A percentile compares a stretch with the other conserved stretches of the same genome.
Conservation (phyloP, 1,140 invertebrate species). For the Meloidogyne floridensis region DNA sequence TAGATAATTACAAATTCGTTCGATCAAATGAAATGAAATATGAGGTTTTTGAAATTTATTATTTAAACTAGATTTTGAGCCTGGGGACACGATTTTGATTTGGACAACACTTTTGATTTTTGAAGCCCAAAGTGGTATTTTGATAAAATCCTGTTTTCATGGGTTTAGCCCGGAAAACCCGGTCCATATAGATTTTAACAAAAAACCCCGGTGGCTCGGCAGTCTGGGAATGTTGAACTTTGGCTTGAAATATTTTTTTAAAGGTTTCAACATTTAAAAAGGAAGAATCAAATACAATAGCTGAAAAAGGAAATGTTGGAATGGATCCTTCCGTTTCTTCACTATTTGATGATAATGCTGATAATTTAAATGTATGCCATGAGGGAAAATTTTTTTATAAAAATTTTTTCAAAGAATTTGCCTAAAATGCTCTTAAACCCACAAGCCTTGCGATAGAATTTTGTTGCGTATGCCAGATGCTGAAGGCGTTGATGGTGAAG, state of each 20-base stretch:
- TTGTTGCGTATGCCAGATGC: conserved; percentile 42
- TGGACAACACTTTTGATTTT: too few relatives aligned
- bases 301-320: not conserved
- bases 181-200: too few relatives aligned
- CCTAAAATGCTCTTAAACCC: conserved; percentile 45
- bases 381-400: too few relatives aligned
- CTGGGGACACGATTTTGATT: too few relatives aligned
- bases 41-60: not conserved
- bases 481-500: conserved; percentile 43
- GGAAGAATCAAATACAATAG: not conserved
- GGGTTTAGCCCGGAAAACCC: too few relatives aligned
- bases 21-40: not conserved
- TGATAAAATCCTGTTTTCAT: too few relatives aligned
- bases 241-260: not conserved
- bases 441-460: conserved; percentile 39
- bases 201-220: too few relatives aligned
- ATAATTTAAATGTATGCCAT: not conserved
- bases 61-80: too few relatives aligned
- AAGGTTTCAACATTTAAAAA: conserved; percentile 12
- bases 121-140: too few relatives aligned
- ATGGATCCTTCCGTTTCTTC: not conserved
- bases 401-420: conserved; percentile 24
- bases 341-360: not conserved
- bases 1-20: not conserved
- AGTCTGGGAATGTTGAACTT: too few relatives aligned